Conservation (phyloP, 1,140 invertebrate genomes). For the Spodoptera frugiperda region DNA sequence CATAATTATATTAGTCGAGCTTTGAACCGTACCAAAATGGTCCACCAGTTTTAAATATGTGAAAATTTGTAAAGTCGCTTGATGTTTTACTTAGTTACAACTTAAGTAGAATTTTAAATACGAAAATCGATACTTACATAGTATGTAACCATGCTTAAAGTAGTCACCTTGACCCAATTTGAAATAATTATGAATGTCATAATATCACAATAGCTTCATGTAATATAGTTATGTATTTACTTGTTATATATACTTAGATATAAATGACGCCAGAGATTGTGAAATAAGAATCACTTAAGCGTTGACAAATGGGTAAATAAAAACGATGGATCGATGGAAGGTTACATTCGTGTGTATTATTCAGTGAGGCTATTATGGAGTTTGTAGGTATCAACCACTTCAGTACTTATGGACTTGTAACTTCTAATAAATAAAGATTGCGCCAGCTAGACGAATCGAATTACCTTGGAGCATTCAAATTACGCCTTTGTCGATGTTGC, state of each 20-base stretch:
- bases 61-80: neutral
- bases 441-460: slow-evolving; percentile 24
- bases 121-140: too few relatives aligned
- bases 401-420: neutral
- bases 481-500: slow-evolving; percentile 13
- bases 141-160: neutral
- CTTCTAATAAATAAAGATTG: neutral
- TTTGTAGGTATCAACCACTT: neutral
- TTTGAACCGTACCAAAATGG: neutral
- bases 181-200: neutral
- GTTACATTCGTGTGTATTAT: too few relatives aligned
- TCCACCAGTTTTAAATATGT: neutral
- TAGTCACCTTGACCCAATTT: slow-evolving; percentile 21
- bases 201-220: neutral
- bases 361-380: too few relatives aligned
- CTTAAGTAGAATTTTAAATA: too few relatives aligned
- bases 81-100: neutral
- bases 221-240: neutral
- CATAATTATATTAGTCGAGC: slow-evolving; percentile 11
- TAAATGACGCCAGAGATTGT: too few relatives aligned
- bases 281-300: too few relatives aligned
- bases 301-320: too few relatives aligned
- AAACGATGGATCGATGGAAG: too few relatives aligned
- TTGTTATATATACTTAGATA: neutral
- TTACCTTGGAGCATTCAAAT: slow-evolving; percentile 38